Evolutionary conservation across 2,888 invertebrate species (phyloP).

Genomic region (Drosophila yooni): DNA sequence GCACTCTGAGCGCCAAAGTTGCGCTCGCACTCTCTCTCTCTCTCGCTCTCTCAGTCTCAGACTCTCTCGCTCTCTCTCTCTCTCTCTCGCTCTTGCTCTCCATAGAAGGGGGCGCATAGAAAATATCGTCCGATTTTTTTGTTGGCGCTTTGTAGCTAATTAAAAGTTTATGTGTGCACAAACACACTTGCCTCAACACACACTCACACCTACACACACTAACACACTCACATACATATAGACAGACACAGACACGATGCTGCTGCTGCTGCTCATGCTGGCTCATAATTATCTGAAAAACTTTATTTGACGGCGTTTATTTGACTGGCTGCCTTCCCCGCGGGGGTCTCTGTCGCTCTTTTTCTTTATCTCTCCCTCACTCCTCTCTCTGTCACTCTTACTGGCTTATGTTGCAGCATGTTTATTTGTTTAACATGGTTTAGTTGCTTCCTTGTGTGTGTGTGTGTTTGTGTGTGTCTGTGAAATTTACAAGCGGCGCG

Average conservation of each 20-base stretch:
- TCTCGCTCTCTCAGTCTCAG: background rate
- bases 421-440: slow-evolving; percentile 79
- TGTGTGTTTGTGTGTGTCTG: slow-evolving; percentile 30
- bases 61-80: slow-evolving; percentile 3
- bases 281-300: slow-evolving; percentile 74
- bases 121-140: slow-evolving; percentile 58
- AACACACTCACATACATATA: slow-evolving; percentile 26
- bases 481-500: slow-evolving; percentile 78
- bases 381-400: slow-evolving; percentile 7
- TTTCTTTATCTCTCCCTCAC: slow-evolving; percentile 24
- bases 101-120: slow-evolving; percentile 28
- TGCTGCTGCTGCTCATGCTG: slow-evolving; percentile 34
- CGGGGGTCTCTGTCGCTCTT: slow-evolving; percentile 20
- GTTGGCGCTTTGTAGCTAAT: slow-evolving; percentile 79
- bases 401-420: slow-evolving; percentile 29
- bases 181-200: slow-evolving; percentile 31
- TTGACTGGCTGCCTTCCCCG: slow-evolving; percentile 73
- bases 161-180: slow-evolving; percentile 72
- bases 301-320: slow-evolving; percentile 78
- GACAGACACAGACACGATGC: slow-evolving; percentile 7
- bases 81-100: slow-evolving; percentile 12
- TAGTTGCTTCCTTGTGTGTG: slow-evolving; percentile 61
- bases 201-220: slow-evolving; percentile 13
- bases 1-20: background rate
- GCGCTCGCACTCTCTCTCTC: slow-evolving; percentile 1